Base-by-base conservation (phyloP, 2,888 invertebrate species). In the Nemotelus pantherinus region DNA sequence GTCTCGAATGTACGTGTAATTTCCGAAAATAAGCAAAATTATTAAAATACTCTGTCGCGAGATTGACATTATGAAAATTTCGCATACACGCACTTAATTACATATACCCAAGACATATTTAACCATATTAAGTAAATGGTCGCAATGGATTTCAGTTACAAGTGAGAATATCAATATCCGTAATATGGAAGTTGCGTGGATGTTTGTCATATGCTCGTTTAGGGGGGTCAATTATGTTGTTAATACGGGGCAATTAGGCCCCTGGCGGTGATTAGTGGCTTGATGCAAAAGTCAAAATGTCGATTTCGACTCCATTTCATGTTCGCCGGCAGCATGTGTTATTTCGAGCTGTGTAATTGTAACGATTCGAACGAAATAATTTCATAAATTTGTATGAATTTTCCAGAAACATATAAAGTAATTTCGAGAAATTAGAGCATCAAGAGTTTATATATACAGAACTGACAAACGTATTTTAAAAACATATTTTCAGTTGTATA, bases 171-270 rank as follows among this genome's bases (percentile, higher is more conserved):
- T 70, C 43, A 70, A 55, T 70, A 55, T 70, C 43, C 70, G 50
- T 70, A 70, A 70, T 70, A 70, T 25, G 70, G 55, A 70, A 55
- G 70, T 70, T 70, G 70, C 70, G 70, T 70, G 70, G 43, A 70
- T 70, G 70, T 43, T n/a, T 70, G 70, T 70, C 70, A 70, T 70
- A 50, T 70, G 53, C 70, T 39, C 39, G 47, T 70, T 70, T 70
- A 43, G 25, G 44, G 70, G 55, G 55, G 70, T 70, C 43, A 70
- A 70, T 70, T 55, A 55, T 70, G 70, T 55, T 55, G n/a, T 43
- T 63, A 41, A 43, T 43, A 25, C 43, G 10, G 63, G 43, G 4
- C 25, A 41, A 9, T 10, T 25, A 25, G 10, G 63, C 63, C 63
- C 1, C 63, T 58, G 63, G 43, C 25, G 25, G 63, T 43, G 63